These are phyloP conservation scores for Noctua pronuba DNA, from an alignment of 2,888 invertebrate species.

Conservation along the genomic window DNA sequence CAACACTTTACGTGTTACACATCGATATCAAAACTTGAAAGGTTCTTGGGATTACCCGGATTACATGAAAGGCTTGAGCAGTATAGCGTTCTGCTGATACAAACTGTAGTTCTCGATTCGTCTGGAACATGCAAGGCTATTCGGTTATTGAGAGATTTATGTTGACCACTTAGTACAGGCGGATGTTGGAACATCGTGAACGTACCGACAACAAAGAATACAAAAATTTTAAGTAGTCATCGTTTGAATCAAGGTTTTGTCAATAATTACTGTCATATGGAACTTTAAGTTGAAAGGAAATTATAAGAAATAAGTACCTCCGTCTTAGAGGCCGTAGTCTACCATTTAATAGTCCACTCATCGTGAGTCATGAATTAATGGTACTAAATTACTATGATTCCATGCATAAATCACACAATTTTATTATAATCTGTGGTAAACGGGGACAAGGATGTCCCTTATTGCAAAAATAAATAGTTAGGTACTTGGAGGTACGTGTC, in stretches of 20 bases:
- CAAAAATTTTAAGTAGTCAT: background rate
- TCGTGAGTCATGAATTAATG: constrained; percentile 27
- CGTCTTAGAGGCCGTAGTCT: constrained; percentile 10
- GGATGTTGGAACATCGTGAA: background rate
- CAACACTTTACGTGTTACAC: background rate
- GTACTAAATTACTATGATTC: constrained; percentile 51
- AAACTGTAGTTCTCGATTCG: background rate
- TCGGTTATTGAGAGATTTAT: background rate
- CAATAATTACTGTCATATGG: constrained; percentile 27
- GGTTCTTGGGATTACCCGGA: background rate
- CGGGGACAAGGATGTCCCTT: constrained; percentile 57
- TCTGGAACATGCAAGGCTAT: background rate
- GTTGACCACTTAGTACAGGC: background rate
- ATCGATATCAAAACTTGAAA: background rate
- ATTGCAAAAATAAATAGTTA: constrained; percentile 23
- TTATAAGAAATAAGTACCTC: constrained; percentile 22
- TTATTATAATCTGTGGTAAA: constrained; percentile 44
- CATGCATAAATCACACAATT: constrained; percentile 58
- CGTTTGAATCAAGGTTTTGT: constrained; percentile 27
- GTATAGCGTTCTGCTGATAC: background rate
- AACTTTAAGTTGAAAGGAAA: constrained; percentile 36
- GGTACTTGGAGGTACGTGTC: background rate
- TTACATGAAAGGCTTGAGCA: background rate
- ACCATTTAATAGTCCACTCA: constrained; percentile 46
- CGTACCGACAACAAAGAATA: background rate